Base-by-base conservation (phyloP, 2,888 invertebrate genomes). In the Cremastobaeus sp. region DNA sequence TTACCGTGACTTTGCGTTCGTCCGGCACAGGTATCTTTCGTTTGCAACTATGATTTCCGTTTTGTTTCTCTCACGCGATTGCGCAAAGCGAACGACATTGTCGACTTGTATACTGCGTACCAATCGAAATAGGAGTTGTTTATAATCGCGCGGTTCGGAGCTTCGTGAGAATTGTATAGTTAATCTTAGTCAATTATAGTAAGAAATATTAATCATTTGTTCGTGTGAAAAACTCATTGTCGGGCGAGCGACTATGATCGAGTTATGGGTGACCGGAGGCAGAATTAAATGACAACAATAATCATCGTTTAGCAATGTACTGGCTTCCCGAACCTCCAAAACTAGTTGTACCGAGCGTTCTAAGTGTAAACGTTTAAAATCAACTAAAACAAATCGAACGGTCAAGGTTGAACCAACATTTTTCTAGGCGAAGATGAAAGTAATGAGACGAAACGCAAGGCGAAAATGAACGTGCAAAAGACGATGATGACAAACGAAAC, bases 281-380 rank as follows among this genome's bases (percentile, higher is more conserved):
- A 79, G 47, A 39, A 37, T 32, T 12, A 25, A 62, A 50, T 28
- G 21, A 50, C 78, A 76, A 79, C 77, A 82, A 85, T 84, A 84
- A 85, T 85, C 80, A 81, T 83, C 81, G 77, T 82, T 82, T 81
- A 84, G 82, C 83, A 83, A 81, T 82, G 80, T 85, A 86, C 85
- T 86, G 87, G 86, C 86, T 86, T 86, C 86, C 83, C 66, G 84
- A 86, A 84, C 83, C 86, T 83, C 84, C 83, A 81, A 85, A 81
- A 54, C 81, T 86, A 86, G 85, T 85, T 86, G 81, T 85, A 85
- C 81, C 82, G 80, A 83, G 81, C 78, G 79, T 82, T 83, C 82
- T 83, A 83, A 83, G 82, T 82, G 79, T 78, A 76, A 69, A 48
- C 20, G 37, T 39, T 30, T 6, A 17, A 30, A 59, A 17, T 11